These are phyloP conservation scores for Empis livida DNA, from an alignment of 2,888 invertebrate genomes.

Conservation along the genomic window DNA sequence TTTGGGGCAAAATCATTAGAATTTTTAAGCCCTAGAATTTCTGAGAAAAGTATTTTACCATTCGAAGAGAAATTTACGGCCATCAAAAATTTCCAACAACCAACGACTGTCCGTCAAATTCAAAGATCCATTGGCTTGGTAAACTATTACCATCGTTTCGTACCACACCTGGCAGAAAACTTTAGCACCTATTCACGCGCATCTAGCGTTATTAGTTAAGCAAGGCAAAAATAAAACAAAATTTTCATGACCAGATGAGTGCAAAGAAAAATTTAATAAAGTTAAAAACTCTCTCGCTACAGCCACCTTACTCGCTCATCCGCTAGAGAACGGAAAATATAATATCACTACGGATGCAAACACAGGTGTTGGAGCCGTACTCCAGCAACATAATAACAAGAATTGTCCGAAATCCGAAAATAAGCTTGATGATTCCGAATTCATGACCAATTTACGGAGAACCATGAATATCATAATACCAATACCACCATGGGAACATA, in stretches of 20 bases:
- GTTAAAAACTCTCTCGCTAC: background rate
- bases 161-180: conserved; percentile 1
- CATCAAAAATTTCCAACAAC: background rate
- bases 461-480: too few relatives aligned
- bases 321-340: background rate
- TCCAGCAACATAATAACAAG: too few relatives aligned
- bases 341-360: too few relatives aligned
- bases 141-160: conserved; percentile 6
- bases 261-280: background rate
- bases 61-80: conserved; percentile 2
- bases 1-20: background rate
- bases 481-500: too few relatives aligned
- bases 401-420: too few relatives aligned
- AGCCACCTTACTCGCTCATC: conserved; percentile 6
- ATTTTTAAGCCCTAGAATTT: background rate
- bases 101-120: background rate
- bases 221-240: background rate
- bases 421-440: too few relatives aligned
- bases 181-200: background rate
- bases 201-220: background rate
- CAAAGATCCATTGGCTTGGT: conserved; percentile 8
- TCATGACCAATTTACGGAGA: too few relatives aligned
- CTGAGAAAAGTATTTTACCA: conserved; percentile 2
- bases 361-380: too few relatives aligned
- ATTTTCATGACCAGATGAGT: background rate